Conservation (phyloP, 1,140 invertebrate genomes). For the Zaprionus lachaisei region DNA sequence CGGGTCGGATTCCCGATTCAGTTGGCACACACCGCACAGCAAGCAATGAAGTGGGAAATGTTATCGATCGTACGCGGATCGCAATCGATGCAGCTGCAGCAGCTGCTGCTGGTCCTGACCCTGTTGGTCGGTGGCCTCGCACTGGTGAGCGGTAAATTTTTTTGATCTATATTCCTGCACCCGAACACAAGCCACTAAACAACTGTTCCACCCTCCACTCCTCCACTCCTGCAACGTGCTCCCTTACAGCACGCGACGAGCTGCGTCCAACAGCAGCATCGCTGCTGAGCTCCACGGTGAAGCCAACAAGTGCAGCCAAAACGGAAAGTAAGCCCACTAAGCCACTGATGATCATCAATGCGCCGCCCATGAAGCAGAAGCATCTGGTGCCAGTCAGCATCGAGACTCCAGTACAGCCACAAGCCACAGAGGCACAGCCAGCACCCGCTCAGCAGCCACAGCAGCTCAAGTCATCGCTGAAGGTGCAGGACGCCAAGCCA, state of each 20-base stretch:
- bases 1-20: constrained; percentile 29
- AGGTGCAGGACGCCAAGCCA: constrained; percentile 61
- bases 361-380: constrained; percentile 65
- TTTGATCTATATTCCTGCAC: constrained; percentile 31
- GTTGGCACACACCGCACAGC: constrained; percentile 26
- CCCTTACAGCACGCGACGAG: constrained; percentile 37
- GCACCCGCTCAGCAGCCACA: background rate
- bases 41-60: constrained; percentile 42
- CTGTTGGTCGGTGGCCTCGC: constrained; percentile 64
- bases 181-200: background rate
- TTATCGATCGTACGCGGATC: constrained; percentile 16
- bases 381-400: constrained; percentile 44
- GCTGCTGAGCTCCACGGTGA: constrained; percentile 59
- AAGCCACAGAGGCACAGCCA: background rate
- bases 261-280: constrained; percentile 50
- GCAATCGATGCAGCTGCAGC: constrained; percentile 21
- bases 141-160: constrained; percentile 82
- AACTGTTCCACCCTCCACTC: background rate
- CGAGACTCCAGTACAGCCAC: constrained; percentile 14
- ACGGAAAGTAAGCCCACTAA: constrained; percentile 48
- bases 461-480: constrained; percentile 32
- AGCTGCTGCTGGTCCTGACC: constrained; percentile 64
- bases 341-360: constrained; percentile 70
- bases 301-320: constrained; percentile 57
- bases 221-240: background rate